Evolutionary conservation across 2,888 invertebrate species (phyloP).

Genomic region (Ophioninae sp.): DNA sequence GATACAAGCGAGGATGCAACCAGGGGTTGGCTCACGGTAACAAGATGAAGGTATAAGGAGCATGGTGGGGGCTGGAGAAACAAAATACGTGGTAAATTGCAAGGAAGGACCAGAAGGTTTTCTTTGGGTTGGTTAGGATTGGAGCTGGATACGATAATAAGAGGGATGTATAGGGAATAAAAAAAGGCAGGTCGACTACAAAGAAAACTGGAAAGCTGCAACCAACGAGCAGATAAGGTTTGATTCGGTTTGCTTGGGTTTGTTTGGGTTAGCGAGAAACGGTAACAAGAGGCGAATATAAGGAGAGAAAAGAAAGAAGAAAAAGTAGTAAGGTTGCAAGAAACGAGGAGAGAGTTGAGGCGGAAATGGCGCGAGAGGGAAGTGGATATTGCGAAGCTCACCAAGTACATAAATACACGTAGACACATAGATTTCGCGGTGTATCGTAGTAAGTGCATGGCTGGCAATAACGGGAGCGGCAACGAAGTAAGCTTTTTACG

Average conservation of each 20-base stretch:
- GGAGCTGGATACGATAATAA: constrained; percentile 17
- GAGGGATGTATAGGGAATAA: constrained; percentile 23
- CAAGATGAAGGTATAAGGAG: not conserved
- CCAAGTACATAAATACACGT: constrained; percentile 49
- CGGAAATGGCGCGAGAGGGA: constrained; percentile 22
- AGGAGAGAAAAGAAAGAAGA: constrained; percentile 22
- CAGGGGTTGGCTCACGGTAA: not conserved
- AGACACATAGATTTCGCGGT: constrained; percentile 52
- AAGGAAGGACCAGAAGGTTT: not conserved
- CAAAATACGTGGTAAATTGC: not conserved
- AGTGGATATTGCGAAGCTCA: constrained; percentile 58
- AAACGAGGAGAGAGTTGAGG: constrained; percentile 14
- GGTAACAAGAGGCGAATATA: constrained; percentile 30
- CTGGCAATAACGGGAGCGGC: constrained; percentile 58
- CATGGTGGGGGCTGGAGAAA: too few species aligned
- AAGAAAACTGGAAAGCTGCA: not conserved
- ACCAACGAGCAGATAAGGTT: not conserved
- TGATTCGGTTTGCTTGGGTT: not conserved
- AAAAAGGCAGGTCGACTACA: not conserved
- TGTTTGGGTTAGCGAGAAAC: constrained; percentile 7
- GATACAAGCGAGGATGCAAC: too few species aligned
- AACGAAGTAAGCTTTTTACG: constrained; percentile 62
- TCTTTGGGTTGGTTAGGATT: not conserved
- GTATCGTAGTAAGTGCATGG: constrained; percentile 60
- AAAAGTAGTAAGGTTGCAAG: constrained; percentile 30